These are phyloP conservation scores for Trichomalopsis sarcophagae DNA, from an alignment of 1,140 invertebrate species.

Conservation along the genomic window DNA sequence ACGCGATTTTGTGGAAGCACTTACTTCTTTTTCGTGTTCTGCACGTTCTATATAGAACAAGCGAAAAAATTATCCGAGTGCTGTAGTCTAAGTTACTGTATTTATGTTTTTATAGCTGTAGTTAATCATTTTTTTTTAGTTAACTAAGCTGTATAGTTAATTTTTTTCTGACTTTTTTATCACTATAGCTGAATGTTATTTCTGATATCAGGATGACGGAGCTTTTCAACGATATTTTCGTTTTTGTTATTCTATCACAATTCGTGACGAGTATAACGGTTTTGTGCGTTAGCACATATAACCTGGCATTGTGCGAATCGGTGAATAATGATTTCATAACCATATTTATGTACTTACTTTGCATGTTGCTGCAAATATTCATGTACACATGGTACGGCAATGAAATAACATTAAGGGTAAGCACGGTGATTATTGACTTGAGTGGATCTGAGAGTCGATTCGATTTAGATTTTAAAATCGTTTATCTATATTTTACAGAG, in stretches of 20 bases:
- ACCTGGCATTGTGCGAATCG: constrained; percentile 63
- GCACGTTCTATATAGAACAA: too few species aligned
- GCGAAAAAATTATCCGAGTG: too few species aligned
- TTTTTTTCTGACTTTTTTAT: too few species aligned
- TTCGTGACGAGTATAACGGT: constrained; percentile 54
- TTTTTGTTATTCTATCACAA: constrained; percentile 53
- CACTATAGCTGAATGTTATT: too few species aligned
- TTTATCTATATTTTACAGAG: constrained; percentile 1
- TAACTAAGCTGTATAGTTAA: too few species aligned
- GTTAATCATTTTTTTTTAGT: too few species aligned
- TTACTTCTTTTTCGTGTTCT: too few species aligned
- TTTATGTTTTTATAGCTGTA: too few species aligned
- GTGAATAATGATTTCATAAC: constrained; percentile 67
- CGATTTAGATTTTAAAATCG: too few species aligned
- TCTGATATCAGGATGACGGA: constrained; percentile 1
- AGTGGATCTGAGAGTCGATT: too few species aligned
- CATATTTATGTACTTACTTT: constrained; percentile 54
- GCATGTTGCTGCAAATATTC: constrained; percentile 68
- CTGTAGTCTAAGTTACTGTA: too few species aligned
- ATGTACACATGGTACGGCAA: constrained; percentile 78
- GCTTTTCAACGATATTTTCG: constrained; percentile 45
- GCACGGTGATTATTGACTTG: background rate
- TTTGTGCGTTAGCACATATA: constrained; percentile 54
- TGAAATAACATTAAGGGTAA: constrained; percentile 75
- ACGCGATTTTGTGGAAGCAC: too few species aligned